Base-by-base conservation (phyloP, 2,113 vertebrate genomes). In the Hemiscyllium ocellatum region DNA sequence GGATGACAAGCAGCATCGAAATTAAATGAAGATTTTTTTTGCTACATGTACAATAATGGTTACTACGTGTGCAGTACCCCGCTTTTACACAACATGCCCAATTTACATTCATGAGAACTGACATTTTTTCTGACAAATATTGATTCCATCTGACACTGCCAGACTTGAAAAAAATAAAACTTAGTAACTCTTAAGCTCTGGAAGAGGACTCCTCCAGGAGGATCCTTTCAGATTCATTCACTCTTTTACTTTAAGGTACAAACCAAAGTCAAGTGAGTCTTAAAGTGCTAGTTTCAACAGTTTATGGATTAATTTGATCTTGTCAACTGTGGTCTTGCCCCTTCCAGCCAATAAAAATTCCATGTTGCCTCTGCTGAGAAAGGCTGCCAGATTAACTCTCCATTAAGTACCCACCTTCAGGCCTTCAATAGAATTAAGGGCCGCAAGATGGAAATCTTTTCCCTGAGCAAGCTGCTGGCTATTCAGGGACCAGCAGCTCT, bases 1-100 rank as follows among this genome's bases (percentile, higher is more conserved):
- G 33, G 52, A 17, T 15, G 56, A 56, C 33, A 65, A 90, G 65
- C 56, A 65, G 52, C 89, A 65, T 19, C 65, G 89, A 91, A 91
- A 91, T n/a, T 29, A 91, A 91, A 89, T 65, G 56, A 56, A 66
- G 89, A 37, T 37, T 65, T 91, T 37, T n/a, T 66, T 91, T 91
- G 20, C 89, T 6, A 91, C 20, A 8, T 26, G 52, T 56, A 89
- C 26, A 5, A 56, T 56, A 87, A 87, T 87, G 50, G 20, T 89
- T 8, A 6, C n/a, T 56, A 5, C 6, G 56, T 37, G 2, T 91
- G 56, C n/a, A 19, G 1, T n/a, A 37, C 56, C 65, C 65, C 20
- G 8, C 61, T 37, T 37, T 91, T 37, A 33, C 52, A 33, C 65
- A 17, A 91, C 56, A 66, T 90, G 50, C 19, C 61, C 33, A 91